Evolutionary conservation across 2,888 invertebrate genomes (phyloP).

Genomic region (Plebejus melissa): DNA sequence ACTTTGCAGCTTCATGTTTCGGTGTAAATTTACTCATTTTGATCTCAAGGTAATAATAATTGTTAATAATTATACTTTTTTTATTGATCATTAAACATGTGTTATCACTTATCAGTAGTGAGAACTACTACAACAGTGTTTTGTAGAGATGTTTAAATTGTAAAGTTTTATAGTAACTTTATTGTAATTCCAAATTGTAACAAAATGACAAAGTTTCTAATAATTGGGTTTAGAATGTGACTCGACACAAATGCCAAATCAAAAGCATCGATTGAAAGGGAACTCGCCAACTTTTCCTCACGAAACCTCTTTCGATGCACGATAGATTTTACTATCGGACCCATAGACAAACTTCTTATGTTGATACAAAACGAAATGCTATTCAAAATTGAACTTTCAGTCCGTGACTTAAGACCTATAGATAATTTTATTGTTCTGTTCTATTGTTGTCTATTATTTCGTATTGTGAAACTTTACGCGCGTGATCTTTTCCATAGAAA

Average conservation of each 20-base stretch:
- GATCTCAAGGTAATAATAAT: too few species aligned
- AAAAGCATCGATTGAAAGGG: constrained; percentile 66
- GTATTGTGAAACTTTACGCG: constrained; percentile 34
- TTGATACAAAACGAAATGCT: constrained; percentile 26
- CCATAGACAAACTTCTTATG: constrained; percentile 37
- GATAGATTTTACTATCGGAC: constrained; percentile 69
- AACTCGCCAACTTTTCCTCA: constrained; percentile 63
- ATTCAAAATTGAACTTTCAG: constrained; percentile 43
- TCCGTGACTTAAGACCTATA: constrained; percentile 34
- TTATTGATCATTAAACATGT: too few species aligned
- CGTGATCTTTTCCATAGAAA: constrained; percentile 55
- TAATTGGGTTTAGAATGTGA: constrained; percentile 58
- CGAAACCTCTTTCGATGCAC: constrained; percentile 62
- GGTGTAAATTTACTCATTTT: background rate
- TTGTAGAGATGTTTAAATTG: background rate
- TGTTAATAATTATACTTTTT: too few species aligned
- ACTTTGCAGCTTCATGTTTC: background rate
- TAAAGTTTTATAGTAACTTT: background rate
- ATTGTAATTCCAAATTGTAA: background rate
- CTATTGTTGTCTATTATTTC: background rate
- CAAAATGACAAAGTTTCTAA: constrained; percentile 42
- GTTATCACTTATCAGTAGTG: too few species aligned
- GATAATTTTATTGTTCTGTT: background rate
- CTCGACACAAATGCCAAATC: constrained; percentile 49
- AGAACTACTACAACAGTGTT: background rate